phyloP scores from a whole-genome alignment of 1,140 invertebrate genomes.

The Drosophila nasuta region DNA sequence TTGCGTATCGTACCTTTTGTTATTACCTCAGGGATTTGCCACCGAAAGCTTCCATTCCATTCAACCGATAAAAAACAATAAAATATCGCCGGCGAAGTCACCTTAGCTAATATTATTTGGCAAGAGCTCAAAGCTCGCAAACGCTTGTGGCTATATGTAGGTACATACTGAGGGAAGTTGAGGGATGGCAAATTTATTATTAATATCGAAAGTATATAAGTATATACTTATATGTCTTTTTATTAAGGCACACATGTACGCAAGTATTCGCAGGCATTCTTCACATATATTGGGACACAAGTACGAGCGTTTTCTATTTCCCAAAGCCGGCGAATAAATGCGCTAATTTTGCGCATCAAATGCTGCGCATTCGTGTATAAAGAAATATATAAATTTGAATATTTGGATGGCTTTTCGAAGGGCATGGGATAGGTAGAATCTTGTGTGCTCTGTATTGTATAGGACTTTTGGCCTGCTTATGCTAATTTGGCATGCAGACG shows the following conservation, averaged over 20 bases:
- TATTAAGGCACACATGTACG: constrained; percentile 30
- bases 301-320: constrained; percentile 14
- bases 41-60: constrained; percentile 26
- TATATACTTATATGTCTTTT: constrained; percentile 34
- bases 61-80: constrained; percentile 68
- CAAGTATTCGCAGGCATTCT: background rate
- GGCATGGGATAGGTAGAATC: background rate
- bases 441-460: background rate
- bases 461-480: constrained; percentile 52
- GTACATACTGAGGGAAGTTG: background rate
- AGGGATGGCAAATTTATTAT: constrained; percentile 51
- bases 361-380: constrained; percentile 68
- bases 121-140: constrained; percentile 19
- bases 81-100: constrained; percentile 27
- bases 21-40: constrained; percentile 14
- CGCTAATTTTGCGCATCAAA: constrained; percentile 70
- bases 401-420: constrained; percentile 12
- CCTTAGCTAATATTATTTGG: constrained; percentile 52
- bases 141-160: constrained; percentile 13
- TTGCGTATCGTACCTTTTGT: constrained; percentile 5
- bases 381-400: constrained; percentile 55
- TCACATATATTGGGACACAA: background rate
- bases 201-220: constrained; percentile 48
- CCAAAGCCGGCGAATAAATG: constrained; percentile 50
- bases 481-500: constrained; percentile 67